phyloP scores from a whole-genome alignment of 2,888 invertebrate species.

The Yponomeuta sedellus region DNA sequence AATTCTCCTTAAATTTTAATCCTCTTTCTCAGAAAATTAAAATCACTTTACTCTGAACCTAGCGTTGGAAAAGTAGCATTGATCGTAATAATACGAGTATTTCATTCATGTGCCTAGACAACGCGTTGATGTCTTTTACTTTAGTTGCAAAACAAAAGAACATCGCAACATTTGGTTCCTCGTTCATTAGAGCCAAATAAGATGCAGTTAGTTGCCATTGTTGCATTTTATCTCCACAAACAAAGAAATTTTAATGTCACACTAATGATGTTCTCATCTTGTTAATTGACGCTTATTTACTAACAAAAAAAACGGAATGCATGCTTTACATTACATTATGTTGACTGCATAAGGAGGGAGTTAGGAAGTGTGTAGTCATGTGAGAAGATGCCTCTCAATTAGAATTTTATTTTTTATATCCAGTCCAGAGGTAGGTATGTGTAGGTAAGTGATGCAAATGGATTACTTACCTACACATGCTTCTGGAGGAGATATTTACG shows the following conservation, averaged over 20 bases:
- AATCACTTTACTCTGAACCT: not conserved
- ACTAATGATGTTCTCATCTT: not conserved
- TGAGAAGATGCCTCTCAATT: too few species aligned
- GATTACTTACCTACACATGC: too few species aligned
- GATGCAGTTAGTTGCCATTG: not conserved
- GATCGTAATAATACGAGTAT: not conserved
- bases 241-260: not conserved
- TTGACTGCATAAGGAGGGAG: not conserved
- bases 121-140: not conserved
- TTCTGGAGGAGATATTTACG: too few species aligned
- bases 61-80: not conserved
- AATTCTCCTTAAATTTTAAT: too few species aligned
- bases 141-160: not conserved
- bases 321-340: not conserved
- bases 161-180: not conserved
- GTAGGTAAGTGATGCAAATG: too few species aligned
- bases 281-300: not conserved
- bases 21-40: too few species aligned
- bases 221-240: not conserved
- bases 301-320: not conserved
- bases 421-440: too few species aligned
- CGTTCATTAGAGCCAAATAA: not conserved
- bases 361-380: not conserved
- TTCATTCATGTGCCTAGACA: not conserved
- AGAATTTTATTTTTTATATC: not conserved